Conservation (phyloP, 2,113 vertebrate species). For the Lutjanus erythropterus region DNA sequence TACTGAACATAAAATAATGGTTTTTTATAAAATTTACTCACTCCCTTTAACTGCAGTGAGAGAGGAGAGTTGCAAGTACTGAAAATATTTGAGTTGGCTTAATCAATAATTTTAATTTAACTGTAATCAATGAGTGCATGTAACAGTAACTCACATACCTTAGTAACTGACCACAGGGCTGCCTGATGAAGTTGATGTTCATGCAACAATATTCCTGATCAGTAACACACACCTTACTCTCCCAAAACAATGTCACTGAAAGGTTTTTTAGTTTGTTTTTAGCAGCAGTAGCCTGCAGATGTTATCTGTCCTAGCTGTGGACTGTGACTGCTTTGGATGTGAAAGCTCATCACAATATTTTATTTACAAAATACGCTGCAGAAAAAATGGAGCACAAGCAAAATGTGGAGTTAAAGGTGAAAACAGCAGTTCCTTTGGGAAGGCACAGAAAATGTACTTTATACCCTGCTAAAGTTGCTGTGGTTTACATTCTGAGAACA, state of each 20-base stretch:
- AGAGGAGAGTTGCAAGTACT: no score
- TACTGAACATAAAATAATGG: no score
- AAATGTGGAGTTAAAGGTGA: not conserved
- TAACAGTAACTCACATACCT: no score
- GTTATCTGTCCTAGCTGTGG: not conserved
- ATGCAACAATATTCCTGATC: not conserved
- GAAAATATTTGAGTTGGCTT: no score
- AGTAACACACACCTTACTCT: not conserved
- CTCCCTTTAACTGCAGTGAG: no score
- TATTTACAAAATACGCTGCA: not conserved
- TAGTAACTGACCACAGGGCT: not conserved
- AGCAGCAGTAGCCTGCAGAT: not conserved
- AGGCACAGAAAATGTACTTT: not conserved
- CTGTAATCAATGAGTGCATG: no score
- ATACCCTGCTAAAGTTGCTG: slow-evolving; percentile 10
- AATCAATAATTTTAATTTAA: no score
- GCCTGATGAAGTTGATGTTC: not conserved
- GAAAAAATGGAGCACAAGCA: not conserved
- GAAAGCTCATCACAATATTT: not conserved
- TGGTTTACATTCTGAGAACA: slow-evolving; percentile 40
- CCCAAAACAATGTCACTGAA: no score
- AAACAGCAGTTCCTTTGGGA: slow-evolving; percentile 5
- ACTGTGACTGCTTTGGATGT: not conserved
- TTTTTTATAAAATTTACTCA: no score
- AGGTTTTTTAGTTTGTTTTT: not conserved